Conservation (phyloP, 2,797 vertebrate genomes). For the Cottoperca gobio region DNA sequence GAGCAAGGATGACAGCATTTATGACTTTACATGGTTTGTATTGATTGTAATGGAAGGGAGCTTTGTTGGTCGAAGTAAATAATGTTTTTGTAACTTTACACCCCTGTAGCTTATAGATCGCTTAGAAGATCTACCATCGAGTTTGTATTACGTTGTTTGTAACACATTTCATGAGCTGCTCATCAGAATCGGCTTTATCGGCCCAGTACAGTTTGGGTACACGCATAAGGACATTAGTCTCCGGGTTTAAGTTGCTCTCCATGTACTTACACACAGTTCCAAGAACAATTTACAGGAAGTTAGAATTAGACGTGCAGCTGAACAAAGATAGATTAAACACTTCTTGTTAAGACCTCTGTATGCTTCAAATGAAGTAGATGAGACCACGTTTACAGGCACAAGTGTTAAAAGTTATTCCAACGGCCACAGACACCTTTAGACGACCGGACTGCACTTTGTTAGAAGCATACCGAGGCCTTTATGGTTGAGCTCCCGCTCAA, state of each 20-base stretch:
- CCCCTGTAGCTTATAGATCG: not conserved
- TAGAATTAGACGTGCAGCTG: not conserved
- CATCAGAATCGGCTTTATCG: not conserved
- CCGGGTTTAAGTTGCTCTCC: not conserved
- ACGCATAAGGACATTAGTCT: not conserved
- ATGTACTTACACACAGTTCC: not conserved
- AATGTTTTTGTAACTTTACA: not conserved
- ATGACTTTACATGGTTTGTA: not conserved
- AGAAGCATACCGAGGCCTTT: conserved; percentile 11
- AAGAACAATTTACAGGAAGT: not conserved
- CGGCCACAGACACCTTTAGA: not conserved
- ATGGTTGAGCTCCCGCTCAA: not conserved
- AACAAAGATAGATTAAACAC: too few relatives aligned
- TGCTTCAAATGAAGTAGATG: not conserved
- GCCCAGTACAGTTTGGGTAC: not conserved
- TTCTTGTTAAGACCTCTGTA: too few relatives aligned
- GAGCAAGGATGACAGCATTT: not conserved
- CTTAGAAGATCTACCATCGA: not conserved
- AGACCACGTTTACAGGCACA: not conserved
- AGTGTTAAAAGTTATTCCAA: too few relatives aligned
- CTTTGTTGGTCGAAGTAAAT: not conserved
- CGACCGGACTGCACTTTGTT: not conserved
- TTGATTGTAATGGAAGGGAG: not conserved
- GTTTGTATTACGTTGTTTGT: not conserved
- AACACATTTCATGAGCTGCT: not conserved